Conservation (phyloP, 2,113 vertebrate species). For the Pheucticus melanocephalus region DNA sequence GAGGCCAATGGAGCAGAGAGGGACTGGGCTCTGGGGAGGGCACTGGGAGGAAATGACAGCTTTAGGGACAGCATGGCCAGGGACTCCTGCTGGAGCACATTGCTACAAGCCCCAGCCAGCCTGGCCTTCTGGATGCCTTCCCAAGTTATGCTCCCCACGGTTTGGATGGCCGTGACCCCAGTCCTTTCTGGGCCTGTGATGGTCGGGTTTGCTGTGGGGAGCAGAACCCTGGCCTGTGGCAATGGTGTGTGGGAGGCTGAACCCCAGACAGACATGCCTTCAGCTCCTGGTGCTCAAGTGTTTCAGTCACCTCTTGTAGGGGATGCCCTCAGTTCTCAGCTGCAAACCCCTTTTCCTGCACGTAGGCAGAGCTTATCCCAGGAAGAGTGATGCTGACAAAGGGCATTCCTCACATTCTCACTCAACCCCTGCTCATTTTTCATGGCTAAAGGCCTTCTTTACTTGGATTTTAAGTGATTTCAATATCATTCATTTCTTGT, state of each 20-base stretch:
- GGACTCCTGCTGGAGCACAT: not conserved
- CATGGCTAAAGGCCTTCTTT: not conserved
- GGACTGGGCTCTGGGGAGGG: not conserved
- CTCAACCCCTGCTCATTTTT: not conserved
- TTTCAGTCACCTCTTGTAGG: not conserved
- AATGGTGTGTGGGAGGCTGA: not conserved
- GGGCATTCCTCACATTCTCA: not conserved
- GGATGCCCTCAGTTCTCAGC: accelerated
- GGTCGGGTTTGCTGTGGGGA: not conserved
- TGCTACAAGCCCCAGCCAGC: not conserved
- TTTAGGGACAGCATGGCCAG: not conserved
- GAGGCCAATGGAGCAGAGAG: not conserved
- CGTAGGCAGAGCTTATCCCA: not conserved
- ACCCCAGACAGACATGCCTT: accelerated
- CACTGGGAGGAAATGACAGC: not conserved
- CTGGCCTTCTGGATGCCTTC: not conserved
- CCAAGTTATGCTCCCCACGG: not conserved
- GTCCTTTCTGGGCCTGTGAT: not conserved
- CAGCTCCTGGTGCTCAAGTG: accelerated
- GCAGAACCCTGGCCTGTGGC: not conserved
- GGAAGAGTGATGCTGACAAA: not conserved
- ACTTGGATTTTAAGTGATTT: not conserved
- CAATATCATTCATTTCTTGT: not conserved
- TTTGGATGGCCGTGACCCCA: accelerated
- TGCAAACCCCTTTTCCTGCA: not conserved